These are phyloP conservation scores for Gallinago paraguaiae DNA, from an alignment of 2,113 vertebrate species.

Conservation along the genomic window DNA sequence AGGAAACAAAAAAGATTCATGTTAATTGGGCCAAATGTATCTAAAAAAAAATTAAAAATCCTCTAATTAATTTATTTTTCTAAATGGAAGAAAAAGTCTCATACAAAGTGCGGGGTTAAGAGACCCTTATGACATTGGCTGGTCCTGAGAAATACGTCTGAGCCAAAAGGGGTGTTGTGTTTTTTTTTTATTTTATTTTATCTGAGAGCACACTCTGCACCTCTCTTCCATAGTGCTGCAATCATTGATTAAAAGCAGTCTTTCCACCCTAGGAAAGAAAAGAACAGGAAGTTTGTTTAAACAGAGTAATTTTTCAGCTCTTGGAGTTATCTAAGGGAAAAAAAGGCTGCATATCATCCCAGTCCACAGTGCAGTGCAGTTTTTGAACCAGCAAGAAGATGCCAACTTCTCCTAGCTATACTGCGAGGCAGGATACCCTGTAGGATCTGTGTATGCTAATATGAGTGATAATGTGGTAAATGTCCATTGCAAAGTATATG, in stretches of 20 bases:
- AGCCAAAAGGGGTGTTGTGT: neutral
- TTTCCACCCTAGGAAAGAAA: neutral
- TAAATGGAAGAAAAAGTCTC: neutral
- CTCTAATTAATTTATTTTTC: neutral
- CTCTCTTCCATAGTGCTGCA: neutral
- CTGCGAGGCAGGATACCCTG: neutral
- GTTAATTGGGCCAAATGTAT: conserved; percentile 18
- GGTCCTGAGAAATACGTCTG: neutral
- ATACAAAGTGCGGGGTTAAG: neutral
- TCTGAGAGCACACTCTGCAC: neutral
- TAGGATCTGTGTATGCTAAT: neutral
- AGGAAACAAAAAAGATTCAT: neutral
- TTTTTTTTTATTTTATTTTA: neutral
- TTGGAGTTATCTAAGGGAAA: neutral
- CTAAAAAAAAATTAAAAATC: neutral
- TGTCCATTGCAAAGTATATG: neutral
- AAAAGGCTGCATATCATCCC: neutral
- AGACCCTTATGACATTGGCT: neutral
- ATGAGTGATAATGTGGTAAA: neutral
- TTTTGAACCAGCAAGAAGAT: neutral
- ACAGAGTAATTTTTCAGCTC: conserved; percentile 10
- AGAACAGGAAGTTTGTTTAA: conserved; percentile 23
- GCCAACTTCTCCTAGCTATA: neutral
- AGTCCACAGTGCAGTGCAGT: neutral
- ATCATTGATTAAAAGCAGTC: neutral